A percentile compares a stretch with the other conserved stretches of the same genome.
These are phyloP conservation scores for Leptinotarsa tumamoca DNA, from an alignment of 2,888 invertebrate genomes.

Conservation along the genomic window DNA sequence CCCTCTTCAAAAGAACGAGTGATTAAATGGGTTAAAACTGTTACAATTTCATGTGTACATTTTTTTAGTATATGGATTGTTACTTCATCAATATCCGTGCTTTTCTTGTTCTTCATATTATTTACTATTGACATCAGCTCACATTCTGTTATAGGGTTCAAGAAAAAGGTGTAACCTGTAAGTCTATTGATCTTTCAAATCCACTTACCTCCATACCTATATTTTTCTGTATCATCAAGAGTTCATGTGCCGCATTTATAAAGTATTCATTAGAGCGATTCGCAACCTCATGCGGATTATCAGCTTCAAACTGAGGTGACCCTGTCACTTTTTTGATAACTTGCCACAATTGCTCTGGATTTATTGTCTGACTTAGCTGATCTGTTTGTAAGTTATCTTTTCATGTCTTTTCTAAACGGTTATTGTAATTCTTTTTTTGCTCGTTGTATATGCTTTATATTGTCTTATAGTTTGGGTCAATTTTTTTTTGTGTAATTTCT, in stretches of 20 bases:
- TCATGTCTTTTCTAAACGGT: too few relatives aligned
- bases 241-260: not conserved
- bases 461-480: not conserved
- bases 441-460: too few relatives aligned
- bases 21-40: not conserved
- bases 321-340: conserved; percentile 3
- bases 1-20: not conserved
- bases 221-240: not conserved
- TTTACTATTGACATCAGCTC: not conserved
- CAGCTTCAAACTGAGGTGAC: not conserved
- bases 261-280: conserved; percentile 7
- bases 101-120: not conserved
- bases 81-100: not conserved
- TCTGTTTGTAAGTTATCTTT: not conserved
- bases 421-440: too few relatives aligned
- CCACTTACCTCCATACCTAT: not conserved
- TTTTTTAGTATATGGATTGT: not conserved
- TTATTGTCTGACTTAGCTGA: not conserved
- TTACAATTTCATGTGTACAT: not conserved
- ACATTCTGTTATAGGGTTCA: not conserved
- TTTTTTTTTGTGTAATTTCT: not conserved
- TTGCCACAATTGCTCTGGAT: not conserved
- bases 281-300: conserved; percentile 3
- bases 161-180: not conserved
- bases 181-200: not conserved